These are phyloP conservation scores for Neoarius graeffei DNA, from an alignment of 2,113 vertebrate species.

Conservation along the genomic window DNA sequence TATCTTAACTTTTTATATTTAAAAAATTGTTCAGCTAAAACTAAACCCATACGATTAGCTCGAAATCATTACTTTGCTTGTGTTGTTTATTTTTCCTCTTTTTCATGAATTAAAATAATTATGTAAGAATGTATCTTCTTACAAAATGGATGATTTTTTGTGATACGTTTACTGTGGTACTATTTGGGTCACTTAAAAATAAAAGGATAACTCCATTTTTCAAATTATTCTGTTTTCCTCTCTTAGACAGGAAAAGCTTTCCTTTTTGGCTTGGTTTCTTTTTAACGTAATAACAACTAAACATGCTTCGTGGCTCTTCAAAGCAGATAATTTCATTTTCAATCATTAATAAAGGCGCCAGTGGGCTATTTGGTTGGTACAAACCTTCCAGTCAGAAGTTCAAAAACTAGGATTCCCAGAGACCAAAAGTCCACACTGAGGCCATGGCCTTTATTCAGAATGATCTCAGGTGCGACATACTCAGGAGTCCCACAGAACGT, in stretches of 20 bases:
- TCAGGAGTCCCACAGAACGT: conserved; percentile 94
- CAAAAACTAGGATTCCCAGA: conserved; percentile 90
- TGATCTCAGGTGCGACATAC: conserved; percentile 92
- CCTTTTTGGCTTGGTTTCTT: not conserved
- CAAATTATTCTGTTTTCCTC: not conserved
- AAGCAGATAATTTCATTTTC: not conserved
- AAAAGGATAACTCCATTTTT: not conserved
- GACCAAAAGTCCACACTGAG: conserved; percentile 95
- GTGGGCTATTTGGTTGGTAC: conserved; percentile 28
- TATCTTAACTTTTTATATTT: not conserved
- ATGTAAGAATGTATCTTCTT: not conserved
- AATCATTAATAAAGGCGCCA: not conserved
- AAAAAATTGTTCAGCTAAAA: not conserved
- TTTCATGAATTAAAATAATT: not conserved
- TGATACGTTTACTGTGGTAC: not conserved
- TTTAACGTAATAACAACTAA: not conserved
- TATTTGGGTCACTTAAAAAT: not conserved
- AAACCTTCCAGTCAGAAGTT: conserved; percentile 90
- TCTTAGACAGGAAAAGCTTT: not conserved
- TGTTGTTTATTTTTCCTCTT: not conserved
- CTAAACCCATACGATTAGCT: not conserved
- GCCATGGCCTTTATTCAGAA: conserved; percentile 92
- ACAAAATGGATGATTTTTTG: not conserved
- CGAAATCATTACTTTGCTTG: not conserved
- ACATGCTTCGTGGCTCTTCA: not conserved